Evolutionary conservation across 1,140 invertebrate genomes (phyloP), one percentile per base, ranked within the genome.

Genomic region (Pseudomyrmex pallidus): DNA sequence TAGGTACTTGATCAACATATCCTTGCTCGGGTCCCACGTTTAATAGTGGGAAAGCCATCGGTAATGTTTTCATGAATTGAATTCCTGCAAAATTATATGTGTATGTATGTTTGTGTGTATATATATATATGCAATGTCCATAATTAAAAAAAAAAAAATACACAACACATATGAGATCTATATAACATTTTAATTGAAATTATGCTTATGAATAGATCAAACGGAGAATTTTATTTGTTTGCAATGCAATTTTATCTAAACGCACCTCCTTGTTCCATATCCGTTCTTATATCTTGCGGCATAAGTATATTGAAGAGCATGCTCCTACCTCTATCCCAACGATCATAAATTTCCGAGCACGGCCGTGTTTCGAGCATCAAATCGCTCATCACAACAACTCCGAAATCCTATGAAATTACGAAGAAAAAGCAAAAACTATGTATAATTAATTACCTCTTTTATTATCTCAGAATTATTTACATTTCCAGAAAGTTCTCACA

Each of bases 341-440:
- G 57, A 52, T 52, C 50, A 52, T 10, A 12, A 57, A 72, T 12
- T 64, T 90, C 90, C 1, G 91, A 91, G 88, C 95, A 96, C 0
- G 95, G 95, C 83, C 95, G 89, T 1, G 95, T 95, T 73, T 95
- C 93, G 15, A 95, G 62, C 2, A 86, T 91, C 44, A 95, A 86
- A 90, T 96, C 94, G 74, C 94, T 95, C 87, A 95, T 93, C 1
- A 95, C 95, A 7, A 95, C 85, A 5, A 95, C 89, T 12, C 95
- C 95, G 77, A 95, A 94, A 85, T 95, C 93, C 95, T 96, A n/a
- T n/a, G 35, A 72, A 12, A 88, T 22, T 46, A 92, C 57, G 57
- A 68, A 74, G 2, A 8, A 73, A 54, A 22, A 70, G 61, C 22
- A 61, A 20, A 73, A 35, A 10, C 0, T n/a, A 59, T 5, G 17